Evolutionary conservation across 1,140 invertebrate species (phyloP).

Genomic region (Pseudomyrmex gracilis): DNA sequence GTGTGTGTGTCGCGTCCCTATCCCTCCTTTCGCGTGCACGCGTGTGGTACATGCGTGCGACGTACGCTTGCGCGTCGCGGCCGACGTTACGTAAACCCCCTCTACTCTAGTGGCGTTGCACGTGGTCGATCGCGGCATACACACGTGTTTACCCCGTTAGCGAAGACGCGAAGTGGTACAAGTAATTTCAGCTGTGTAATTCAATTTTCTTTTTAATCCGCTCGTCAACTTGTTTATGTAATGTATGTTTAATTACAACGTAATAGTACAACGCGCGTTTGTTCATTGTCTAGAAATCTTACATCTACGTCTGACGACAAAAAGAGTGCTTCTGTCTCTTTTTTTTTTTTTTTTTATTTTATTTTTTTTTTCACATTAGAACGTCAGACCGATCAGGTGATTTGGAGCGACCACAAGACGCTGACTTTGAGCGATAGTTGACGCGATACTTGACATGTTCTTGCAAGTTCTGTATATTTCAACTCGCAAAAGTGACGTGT

Average conservation of each 20-base stretch:
- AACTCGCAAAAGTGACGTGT: too few relatives aligned
- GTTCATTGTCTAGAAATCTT: too few relatives aligned
- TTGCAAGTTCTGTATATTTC: too few relatives aligned
- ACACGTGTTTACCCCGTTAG: constrained; percentile 62
- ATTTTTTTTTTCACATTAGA: too few relatives aligned
- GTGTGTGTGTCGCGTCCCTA: constrained; percentile 22
- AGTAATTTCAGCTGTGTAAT: constrained; percentile 9
- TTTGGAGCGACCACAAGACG: too few relatives aligned
- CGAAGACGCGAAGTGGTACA: not conserved
- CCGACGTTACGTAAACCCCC: constrained; percentile 68
- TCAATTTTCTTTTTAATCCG: constrained; percentile 19
- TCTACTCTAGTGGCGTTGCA: constrained; percentile 30
- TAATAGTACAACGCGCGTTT: too few relatives aligned
- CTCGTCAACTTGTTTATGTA: not conserved
- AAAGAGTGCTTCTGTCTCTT: too few relatives aligned
- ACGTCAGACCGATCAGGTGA: too few relatives aligned
- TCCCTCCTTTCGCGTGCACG: constrained; percentile 37
- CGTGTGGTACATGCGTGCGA: constrained; percentile 56
- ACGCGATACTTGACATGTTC: too few relatives aligned
- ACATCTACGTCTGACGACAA: too few relatives aligned
- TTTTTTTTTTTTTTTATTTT: too few relatives aligned
- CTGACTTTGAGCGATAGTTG: too few relatives aligned
- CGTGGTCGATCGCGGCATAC: constrained; percentile 53
- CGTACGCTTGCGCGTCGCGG: constrained; percentile 55
- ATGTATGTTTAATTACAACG: not conserved